Evolutionary conservation across 2,888 invertebrate genomes (phyloP).

Genomic region (Eudemis profundana): DNA sequence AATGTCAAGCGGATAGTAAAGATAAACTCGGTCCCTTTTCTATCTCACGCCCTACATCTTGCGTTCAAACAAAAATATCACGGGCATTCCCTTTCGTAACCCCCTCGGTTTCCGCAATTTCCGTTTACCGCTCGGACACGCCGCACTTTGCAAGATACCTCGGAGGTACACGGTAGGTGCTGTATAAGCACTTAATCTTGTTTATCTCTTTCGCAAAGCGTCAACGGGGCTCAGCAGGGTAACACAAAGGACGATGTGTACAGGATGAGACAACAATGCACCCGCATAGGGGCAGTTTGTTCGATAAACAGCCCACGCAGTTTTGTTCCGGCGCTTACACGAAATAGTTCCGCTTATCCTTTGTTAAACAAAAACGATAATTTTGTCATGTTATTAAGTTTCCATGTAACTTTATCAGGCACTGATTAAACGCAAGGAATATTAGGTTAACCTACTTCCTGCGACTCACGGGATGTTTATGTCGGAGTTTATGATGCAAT

Average conservation of each 20-base stretch:
- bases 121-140: slow-evolving; percentile 58
- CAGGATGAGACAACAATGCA: slow-evolving; percentile 67
- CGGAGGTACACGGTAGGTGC: slow-evolving; percentile 57
- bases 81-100: slow-evolving; percentile 59
- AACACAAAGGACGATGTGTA: slow-evolving; percentile 57
- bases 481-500: slow-evolving; percentile 62
- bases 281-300: slow-evolving; percentile 69
- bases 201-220: slow-evolving; percentile 63
- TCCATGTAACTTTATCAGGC: slow-evolving; percentile 56
- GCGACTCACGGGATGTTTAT: slow-evolving; percentile 72
- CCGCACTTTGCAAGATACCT: slow-evolving; percentile 50
- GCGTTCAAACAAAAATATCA: slow-evolving; percentile 63
- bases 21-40: slow-evolving; percentile 59
- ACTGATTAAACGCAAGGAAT: slow-evolving; percentile 53
- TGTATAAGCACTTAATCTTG: slow-evolving; percentile 65
- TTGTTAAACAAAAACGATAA: slow-evolving; percentile 41
- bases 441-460: slow-evolving; percentile 58
- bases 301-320: slow-evolving; percentile 59
- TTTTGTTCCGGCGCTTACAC: slow-evolving; percentile 48
- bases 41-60: slow-evolving; percentile 70
- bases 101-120: slow-evolving; percentile 61
- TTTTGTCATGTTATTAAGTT: slow-evolving; percentile 45
- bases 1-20: slow-evolving; percentile 55
- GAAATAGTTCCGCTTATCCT: slow-evolving; percentile 45
- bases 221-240: slow-evolving; percentile 53